Evolutionary conservation across 2,888 invertebrate genomes (phyloP), one percentile per base, ranked within the genome.

Genomic region (Lepas anatifera): DNA sequence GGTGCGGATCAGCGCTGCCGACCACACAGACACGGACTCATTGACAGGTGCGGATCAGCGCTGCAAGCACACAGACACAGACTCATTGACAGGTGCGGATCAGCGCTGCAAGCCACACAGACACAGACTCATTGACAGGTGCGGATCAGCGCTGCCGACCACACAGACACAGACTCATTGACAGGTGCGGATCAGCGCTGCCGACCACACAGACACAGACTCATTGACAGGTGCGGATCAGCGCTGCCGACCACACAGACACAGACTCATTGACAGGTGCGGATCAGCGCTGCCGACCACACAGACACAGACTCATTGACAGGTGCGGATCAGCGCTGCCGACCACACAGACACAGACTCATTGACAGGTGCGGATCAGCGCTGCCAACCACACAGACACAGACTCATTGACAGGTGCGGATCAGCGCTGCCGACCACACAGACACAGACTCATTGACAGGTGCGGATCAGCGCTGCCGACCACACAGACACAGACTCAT

Each of bases 271-370:
- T n/a, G n/a, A n/a, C n/a, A n/a, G n/a, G n/a, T n/a, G n/a, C n/a
- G n/a, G n/a, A n/a, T n/a, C 76, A 96, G 82, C 71, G 90, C 89
- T 90, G 79, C n/a, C n/a, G n/a, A 81, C 77, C 79, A 50, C 68
- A 4, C 13, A 3, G 63, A 29, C 29, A 10, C 22, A 18, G 32
- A 3, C 7, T 3, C 32, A 27, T 8, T 6, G 32, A 41, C 48
- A 29, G 29, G 6, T 8, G 7, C 16, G 22, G 37, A 10, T 18
- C 48, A 25, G 48, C 25, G 41, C 4, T 16, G 41, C 48, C 7
- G 16, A 8, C 4, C n/a, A 25, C 48, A 10, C 3, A 25, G 8
- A 25, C 48, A 50, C 25, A 50, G 2, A 1, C 22, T 25, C 32
- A 22, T n/a, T n/a, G n/a, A n/a, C n/a, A n/a, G n/a, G n/a, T n/a